Base-by-base conservation (phyloP, 1,140 invertebrate genomes). In the Charaxes varanes region DNA sequence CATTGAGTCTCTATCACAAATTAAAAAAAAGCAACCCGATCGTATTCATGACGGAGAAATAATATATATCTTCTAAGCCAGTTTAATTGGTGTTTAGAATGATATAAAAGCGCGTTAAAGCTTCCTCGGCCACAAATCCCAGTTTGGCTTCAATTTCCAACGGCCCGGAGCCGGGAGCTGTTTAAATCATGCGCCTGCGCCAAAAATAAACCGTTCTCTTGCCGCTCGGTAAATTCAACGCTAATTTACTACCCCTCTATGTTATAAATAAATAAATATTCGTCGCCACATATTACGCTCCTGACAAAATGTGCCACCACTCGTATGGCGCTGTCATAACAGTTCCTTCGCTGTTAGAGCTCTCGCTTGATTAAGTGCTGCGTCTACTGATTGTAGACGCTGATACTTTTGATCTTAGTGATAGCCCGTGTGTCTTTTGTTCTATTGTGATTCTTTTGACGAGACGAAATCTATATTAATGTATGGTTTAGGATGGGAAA, bases 251-350 rank as follows among this genome's bases (percentile, higher is more conserved):
- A 65, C 74, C 69, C 73, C 66, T 67, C 60, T 65, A 58, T 67
- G 61, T 71, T 80, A 80, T 82, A 80, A 80, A 78, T 79, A 82
- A 80, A 78, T 80, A 82, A 76, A 82, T 79, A 74, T 77, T 64
- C 63, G 53, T 52, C 57, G 41, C 41, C 45, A 64, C 57, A 66
- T 61, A 57, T 72, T 72, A 59, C 68, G 58, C 44, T 44, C 40
- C 60, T 70, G 71, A 76, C 72, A 78, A 64, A 73, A 66, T 71
- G 61, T 76, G 69, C 68, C 70, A 72, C 66, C 57, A 46, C 58
- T 60, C 63, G 63, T 61, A 68, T 55, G 54, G 47, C 35, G 37
- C 54, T 78, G 73, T 80, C 78, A 82, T 78, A 82, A 82, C 76
- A 78, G 50, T 59, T 70, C 65, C 67, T 71, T 73, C 53, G 47